A percentile compares a stretch with the other conserved stretches of the same genome.
These are phyloP conservation scores for Drosophila antonietae DNA, from an alignment of 2,888 invertebrate species.

Conservation along the genomic window DNA sequence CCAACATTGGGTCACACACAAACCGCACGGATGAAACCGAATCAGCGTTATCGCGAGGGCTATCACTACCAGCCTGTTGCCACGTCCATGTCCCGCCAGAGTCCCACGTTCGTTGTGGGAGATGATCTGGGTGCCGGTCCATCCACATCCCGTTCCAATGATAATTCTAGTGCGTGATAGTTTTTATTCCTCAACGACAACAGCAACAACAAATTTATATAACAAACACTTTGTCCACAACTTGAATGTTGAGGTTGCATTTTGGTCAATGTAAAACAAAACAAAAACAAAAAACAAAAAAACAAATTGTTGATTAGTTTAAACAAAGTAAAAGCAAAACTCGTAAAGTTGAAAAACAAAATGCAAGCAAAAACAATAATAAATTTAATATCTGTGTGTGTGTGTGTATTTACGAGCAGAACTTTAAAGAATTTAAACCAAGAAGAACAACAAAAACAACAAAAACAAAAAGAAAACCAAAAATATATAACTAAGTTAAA, in stretches of 20 bases:
- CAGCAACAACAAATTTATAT: slow-evolving; percentile 63
- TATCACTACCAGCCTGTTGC: slow-evolving; percentile 85
- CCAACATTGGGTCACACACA: slow-evolving; percentile 85
- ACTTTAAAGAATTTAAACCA: slow-evolving; percentile 71
- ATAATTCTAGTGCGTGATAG: slow-evolving; percentile 85
- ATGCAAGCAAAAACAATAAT: slow-evolving; percentile 78
- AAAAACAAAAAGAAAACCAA: background rate
- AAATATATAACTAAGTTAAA: slow-evolving; percentile 23
- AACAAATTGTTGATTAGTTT: slow-evolving; percentile 75
- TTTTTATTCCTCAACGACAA: slow-evolving; percentile 83
- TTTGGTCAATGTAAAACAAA: slow-evolving; percentile 72
- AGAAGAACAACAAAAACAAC: slow-evolving; percentile 42
- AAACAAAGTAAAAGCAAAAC: slow-evolving; percentile 56
- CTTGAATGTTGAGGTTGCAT: slow-evolving; percentile 66
- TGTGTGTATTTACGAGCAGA: slow-evolving; percentile 63
- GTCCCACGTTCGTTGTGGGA: slow-evolving; percentile 85
- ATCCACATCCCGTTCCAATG: slow-evolving; percentile 85
- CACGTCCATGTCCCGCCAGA: slow-evolving; percentile 86
- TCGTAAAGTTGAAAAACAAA: slow-evolving; percentile 57
- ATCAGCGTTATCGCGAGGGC: slow-evolving; percentile 85
- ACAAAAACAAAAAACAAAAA: background rate
- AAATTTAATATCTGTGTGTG: slow-evolving; percentile 78
- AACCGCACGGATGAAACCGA: slow-evolving; percentile 84
- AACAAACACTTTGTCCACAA: slow-evolving; percentile 56
- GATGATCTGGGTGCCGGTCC: slow-evolving; percentile 84